These are phyloP conservation scores for Jordanella pulchra DNA, from an alignment of 2,797 vertebrate species.

Conservation along the genomic window DNA sequence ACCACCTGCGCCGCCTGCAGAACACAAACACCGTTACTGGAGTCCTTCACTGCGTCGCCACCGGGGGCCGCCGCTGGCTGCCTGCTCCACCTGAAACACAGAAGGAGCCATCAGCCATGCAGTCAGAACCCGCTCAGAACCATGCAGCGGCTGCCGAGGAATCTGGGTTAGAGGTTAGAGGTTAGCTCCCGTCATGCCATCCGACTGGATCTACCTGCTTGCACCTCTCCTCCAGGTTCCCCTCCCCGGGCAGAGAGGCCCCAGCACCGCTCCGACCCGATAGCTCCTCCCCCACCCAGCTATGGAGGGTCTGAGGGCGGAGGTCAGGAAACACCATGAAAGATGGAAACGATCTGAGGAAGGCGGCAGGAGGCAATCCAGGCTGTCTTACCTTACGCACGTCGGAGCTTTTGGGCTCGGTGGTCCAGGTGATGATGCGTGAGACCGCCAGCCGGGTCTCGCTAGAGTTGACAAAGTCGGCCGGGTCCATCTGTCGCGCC, in stretches of 20 bases:
- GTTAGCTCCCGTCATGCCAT: constrained; percentile 66
- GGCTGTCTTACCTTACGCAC: constrained; percentile 88
- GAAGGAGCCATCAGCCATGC: constrained; percentile 1
- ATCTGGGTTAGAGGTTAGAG: constrained; percentile 35
- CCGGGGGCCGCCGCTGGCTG: constrained; percentile 4
- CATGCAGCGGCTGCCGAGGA: not conserved
- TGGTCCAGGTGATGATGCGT: constrained; percentile 98
- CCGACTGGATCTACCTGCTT: constrained; percentile 89
- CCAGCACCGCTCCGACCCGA: constrained; percentile 85
- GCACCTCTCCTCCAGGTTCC: constrained; percentile 92
- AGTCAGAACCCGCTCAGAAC: constrained; percentile 19
- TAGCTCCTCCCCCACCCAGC: constrained; percentile 90
- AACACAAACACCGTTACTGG: constrained; percentile 1
- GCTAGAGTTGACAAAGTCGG: constrained; percentile 95
- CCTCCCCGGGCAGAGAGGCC: constrained; percentile 88
- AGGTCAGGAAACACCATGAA: not conserved
- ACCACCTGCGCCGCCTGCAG: constrained; percentile 93
- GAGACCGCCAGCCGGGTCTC: constrained; percentile 96
- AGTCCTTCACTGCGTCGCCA: constrained; percentile 9
- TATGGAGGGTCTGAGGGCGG: constrained; percentile 84
- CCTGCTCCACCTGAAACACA: not conserved
- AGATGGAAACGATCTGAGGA: not conserved
- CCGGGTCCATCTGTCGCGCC: constrained; percentile 95
- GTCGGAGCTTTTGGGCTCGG: constrained; percentile 97
- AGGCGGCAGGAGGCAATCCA: not conserved